These are phyloP conservation scores for Pavo muticus DNA, from an alignment of 2,113 vertebrate genomes.

Conservation along the genomic window DNA sequence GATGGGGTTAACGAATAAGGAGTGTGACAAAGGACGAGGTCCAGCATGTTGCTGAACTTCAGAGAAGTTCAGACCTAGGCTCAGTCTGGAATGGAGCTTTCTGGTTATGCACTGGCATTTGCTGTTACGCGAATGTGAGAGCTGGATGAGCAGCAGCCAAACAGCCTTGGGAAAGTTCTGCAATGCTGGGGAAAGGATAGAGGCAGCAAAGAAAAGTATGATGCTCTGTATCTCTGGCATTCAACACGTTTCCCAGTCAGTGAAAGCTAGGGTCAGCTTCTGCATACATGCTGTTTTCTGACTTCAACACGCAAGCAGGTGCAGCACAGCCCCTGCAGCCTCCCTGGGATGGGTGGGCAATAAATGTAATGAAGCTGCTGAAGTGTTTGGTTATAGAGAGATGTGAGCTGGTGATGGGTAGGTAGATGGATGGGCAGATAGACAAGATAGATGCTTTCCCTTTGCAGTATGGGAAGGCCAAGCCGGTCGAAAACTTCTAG, in stretches of 20 bases:
- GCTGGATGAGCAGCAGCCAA: neutral
- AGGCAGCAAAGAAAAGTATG: neutral
- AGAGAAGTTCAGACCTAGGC: neutral
- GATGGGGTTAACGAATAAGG: neutral
- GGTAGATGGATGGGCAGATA: neutral
- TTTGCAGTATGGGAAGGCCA: neutral
- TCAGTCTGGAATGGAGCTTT: neutral
- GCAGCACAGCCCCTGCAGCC: neutral
- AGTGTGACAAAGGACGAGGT: neutral
- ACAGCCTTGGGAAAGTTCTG: neutral
- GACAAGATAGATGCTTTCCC: neutral
- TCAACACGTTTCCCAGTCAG: neutral
- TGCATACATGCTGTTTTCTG: neutral
- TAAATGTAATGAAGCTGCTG: neutral
- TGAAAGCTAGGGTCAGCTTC: neutral
- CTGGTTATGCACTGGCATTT: neutral
- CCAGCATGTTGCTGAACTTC: neutral
- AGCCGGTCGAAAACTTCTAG: neutral
- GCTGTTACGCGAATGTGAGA: accelerated
- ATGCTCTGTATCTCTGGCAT: neutral
- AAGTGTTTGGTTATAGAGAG: neutral
- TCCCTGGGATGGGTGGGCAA: neutral
- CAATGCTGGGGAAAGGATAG: neutral
- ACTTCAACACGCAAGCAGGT: too few relatives aligned
- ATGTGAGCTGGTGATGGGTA: neutral